Evolutionary conservation across 1,140 invertebrate genomes (phyloP), one percentile per base, ranked within the genome.

Genomic region (Eupeodes corollae): DNA sequence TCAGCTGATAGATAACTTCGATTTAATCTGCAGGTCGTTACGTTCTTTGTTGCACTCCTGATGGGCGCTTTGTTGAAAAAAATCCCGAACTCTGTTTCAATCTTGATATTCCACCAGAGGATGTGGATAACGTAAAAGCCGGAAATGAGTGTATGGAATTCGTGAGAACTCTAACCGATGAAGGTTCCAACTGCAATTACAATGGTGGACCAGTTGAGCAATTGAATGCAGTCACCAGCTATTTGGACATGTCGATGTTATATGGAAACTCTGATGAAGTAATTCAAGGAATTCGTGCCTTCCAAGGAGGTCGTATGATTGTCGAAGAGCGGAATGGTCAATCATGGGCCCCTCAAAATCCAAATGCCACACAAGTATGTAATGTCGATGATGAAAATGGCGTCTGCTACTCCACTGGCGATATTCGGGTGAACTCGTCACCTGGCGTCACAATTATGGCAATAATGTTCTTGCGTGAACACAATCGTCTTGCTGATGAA

Each of bases 341-440:
- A 18, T 77, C 85, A 58, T 88, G 78, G 76, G 72, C 81, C 6
- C 85, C 85, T 0, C 61, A 78, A n/a, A 77, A 78, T 3, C 59
- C 61, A 5, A 87, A 88, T 59, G 73, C 78, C 38, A 78, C 75
- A 1, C 71, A 75, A 6, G 71, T 74, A 26, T 86, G 84, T 51
- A 77, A 78, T 55, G 70, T 77, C 1, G 63, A 73, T 34, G 70
- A 69, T 37, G 50, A 69, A 2, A 72, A 71, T 37, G 82, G 85
- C 57, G 71, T 80, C 19, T 88, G 84, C 57, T 88, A 86, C 61
- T 58, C 75, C 32, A 69, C 83, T 19, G 84, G 93, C 51, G 92
- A 97, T 59, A 70, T 74, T 19, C 72, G 92, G 50, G 82, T 82
- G 0, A 98, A 97, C 70, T 91, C 96, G 63, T 88, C 88, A 56